Evolutionary conservation across 2,797 vertebrate species (phyloP), one percentile per base, ranked within the genome.

Genomic region (Hafferia zeledoni): DNA sequence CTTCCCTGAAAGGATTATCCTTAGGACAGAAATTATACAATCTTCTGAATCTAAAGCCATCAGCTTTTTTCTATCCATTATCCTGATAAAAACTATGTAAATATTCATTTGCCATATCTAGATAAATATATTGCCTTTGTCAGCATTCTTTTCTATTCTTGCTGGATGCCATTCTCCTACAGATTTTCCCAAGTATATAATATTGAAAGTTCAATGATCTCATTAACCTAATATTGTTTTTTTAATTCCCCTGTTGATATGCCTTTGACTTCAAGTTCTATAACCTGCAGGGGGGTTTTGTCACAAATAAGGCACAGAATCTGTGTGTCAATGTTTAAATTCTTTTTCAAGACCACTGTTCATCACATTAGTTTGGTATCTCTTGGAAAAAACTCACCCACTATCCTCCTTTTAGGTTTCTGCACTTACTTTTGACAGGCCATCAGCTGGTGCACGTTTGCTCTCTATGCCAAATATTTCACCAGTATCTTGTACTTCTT

Each of bases 261-360:
- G 5, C 25, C 3, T 5, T 39, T 50, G 44, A 90, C 20, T 63
- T 67, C 3, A 61, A 78, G 37, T 56, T 78, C 35, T 56, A 19
- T n/a, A 70, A 47, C 30, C 35, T n/a, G 43, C 33, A 19, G 15
- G 3, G 1, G 0, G 0, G 13, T 49, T 57, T 52, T 46, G 27
- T 55, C 31, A 49, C 30, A 84, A 84, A 77, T 11, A 71, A 43
- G 12, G 39, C 61, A 84, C 33, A 69, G 27, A 24, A 76, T 39
- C 27, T 41, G 43, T 20, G n/a, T 59, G 44, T 50, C 28, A 28
- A 25, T 20, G 30, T 25, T 90, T 30, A 59, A 79, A 33, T 56
- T 63, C 14, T 47, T 83, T 52, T 49, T 25, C 49, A 44, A 93
- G 39, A 80, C 13, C 24, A 23, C 13, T 5, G 3, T 59, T 61